These are phyloP conservation scores for Ormyrus pomaceus DNA, from an alignment of 2,888 invertebrate species.

Conservation along the genomic window DNA sequence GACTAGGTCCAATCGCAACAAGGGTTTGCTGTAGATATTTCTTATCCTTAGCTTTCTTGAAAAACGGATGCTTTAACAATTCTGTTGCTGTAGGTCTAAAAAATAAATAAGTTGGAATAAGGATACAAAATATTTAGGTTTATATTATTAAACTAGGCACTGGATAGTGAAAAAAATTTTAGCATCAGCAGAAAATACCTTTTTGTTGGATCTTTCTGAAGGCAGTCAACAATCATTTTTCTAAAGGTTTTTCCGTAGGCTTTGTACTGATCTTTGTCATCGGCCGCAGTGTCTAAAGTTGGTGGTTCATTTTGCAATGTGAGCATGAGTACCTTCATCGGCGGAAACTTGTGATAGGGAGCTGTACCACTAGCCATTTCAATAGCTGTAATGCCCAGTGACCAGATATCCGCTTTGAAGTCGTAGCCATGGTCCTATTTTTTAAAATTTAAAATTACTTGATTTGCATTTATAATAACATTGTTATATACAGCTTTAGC, in stretches of 20 bases:
- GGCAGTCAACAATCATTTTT: constrained; percentile 96
- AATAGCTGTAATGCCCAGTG: constrained; percentile 97
- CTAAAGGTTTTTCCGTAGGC: constrained; percentile 97
- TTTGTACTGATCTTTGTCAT: constrained; percentile 98
- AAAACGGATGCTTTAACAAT: constrained; percentile 96
- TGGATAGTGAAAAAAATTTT: too few species aligned
- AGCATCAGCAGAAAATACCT: constrained; percentile 74
- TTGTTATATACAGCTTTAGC: not conserved
- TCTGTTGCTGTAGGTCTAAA: constrained; percentile 93
- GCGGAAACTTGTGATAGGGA: constrained; percentile 98
- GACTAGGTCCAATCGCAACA: constrained; percentile 90
- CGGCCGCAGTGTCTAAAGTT: constrained; percentile 94
- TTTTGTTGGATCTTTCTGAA: constrained; percentile 96
- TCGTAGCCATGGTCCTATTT: constrained; percentile 95
- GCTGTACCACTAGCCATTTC: constrained; percentile 99
- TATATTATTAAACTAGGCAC: too few species aligned
- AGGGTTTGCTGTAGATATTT: constrained; percentile 91
- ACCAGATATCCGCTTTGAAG: constrained; percentile 97
- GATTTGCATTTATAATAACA: constrained; percentile 9
- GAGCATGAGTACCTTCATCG: constrained; percentile 99
- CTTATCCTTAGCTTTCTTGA: constrained; percentile 97
- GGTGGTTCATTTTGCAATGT: constrained; percentile 99
- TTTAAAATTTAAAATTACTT: constrained; percentile 37
- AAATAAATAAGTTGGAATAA: constrained; percentile 36
- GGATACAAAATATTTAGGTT: too few species aligned